Evolutionary conservation across 2,888 invertebrate species (phyloP).

Genomic region (Agrochola circellaris): DNA sequence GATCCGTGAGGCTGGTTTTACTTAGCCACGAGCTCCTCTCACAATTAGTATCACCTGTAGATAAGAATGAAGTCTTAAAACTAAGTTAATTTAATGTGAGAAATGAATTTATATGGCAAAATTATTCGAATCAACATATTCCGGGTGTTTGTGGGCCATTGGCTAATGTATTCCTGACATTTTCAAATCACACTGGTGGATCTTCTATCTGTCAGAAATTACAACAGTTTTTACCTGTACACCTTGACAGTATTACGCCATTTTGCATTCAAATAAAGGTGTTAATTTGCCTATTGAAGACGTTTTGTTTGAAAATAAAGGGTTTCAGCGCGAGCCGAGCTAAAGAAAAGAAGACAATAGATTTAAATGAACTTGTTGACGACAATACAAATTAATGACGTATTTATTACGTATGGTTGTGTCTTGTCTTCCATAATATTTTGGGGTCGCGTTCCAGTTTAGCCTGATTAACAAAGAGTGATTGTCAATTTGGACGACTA

Average conservation of each 20-base stretch:
- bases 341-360: slow-evolving; percentile 47
- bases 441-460: neutral
- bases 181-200: slow-evolving; percentile 13
- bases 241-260: slow-evolving; percentile 42
- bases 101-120: neutral
- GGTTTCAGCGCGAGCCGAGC: slow-evolving; percentile 37
- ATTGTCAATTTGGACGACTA: neutral
- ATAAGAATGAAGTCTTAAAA: neutral
- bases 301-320: slow-evolving; percentile 24
- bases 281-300: slow-evolving; percentile 69
- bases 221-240: slow-evolving; percentile 32
- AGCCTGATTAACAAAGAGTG: neutral
- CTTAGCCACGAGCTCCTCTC: too few relatives aligned
- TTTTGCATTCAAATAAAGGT: slow-evolving; percentile 73
- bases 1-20: too few relatives aligned
- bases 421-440: neutral
- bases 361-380: slow-evolving; percentile 36
- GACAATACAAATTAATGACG: slow-evolving; percentile 23
- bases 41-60: neutral
- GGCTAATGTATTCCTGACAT: neutral
- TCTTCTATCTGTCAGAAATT: slow-evolving; percentile 66
- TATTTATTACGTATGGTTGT: neutral
- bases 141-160: too few relatives aligned
- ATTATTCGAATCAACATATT: too few relatives aligned
- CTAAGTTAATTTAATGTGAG: neutral